A percentile compares a stretch with the other conserved stretches of the same genome.
Conservation (phyloP, 2,888 invertebrate genomes). For the Choristoneura rosaceana region DNA sequence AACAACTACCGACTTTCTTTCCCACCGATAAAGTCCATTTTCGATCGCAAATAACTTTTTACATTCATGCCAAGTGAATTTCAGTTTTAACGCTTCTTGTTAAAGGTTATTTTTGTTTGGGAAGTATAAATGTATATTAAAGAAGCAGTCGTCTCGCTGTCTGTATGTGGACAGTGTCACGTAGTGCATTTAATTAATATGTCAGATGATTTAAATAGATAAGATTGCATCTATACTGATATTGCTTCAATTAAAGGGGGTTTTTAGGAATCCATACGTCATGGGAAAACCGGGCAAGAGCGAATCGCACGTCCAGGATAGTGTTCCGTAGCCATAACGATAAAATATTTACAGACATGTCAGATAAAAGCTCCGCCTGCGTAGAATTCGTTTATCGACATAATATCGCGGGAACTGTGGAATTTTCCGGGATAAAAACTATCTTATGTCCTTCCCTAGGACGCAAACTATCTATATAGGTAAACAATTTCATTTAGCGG, state of each 20-base stretch:
- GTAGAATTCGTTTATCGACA: too few species aligned
- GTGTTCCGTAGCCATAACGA: too few species aligned
- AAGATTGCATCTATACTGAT: background rate
- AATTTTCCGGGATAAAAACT: too few species aligned
- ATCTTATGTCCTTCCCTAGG: too few species aligned
- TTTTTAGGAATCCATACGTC: too few species aligned
- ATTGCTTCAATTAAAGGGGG: background rate
- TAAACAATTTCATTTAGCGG: too few species aligned
- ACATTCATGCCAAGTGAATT: background rate
- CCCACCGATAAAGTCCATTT: background rate
- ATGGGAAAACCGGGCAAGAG: too few species aligned
- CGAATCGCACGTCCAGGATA: too few species aligned
- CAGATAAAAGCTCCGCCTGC: too few species aligned
- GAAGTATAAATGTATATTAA: constrained; percentile 22
- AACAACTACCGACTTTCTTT: background rate
- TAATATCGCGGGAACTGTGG: too few species aligned
- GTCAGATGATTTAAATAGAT: background rate
- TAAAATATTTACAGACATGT: too few species aligned
- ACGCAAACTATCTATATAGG: too few species aligned
- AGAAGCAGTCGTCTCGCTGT: constrained; percentile 51
- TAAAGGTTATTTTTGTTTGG: background rate
- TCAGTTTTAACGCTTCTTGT: background rate
- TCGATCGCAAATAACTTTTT: background rate
- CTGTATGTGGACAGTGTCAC: constrained; percentile 51
- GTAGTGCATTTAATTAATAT: constrained; percentile 36